Conservation (phyloP, 2,888 invertebrate genomes). For the Celastrina argiolus region DNA sequence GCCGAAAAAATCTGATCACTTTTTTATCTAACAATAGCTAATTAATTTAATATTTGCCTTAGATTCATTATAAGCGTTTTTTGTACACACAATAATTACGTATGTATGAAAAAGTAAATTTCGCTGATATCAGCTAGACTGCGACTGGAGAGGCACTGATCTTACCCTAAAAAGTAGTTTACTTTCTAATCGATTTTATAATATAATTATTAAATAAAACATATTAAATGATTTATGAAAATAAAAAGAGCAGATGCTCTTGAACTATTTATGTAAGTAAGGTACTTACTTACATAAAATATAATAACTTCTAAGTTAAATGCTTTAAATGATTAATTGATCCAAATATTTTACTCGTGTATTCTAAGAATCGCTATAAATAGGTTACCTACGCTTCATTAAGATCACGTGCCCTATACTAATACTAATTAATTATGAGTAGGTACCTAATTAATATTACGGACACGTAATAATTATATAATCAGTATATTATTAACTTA, state of each 20-base stretch:
- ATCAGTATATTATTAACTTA: background rate
- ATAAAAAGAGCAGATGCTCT: no score
- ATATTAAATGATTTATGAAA: no score
- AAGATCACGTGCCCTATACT: background rate
- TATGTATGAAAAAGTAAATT: no score
- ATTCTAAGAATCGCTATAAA: background rate
- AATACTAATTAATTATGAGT: background rate
- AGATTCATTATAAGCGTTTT: conserved; percentile 11
- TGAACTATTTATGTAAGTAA: no score
- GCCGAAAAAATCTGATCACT: no score
- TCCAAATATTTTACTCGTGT: background rate
- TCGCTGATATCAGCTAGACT: no score
- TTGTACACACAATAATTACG: conserved; percentile 10
- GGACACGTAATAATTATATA: background rate
- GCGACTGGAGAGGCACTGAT: no score
- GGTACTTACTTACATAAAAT: no score
- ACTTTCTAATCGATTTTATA: no score
- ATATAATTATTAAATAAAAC: no score
- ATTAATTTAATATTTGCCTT: background rate
- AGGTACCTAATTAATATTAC: background rate
- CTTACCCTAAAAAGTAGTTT: no score
- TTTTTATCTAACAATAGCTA: background rate
- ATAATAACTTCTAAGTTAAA: background rate
- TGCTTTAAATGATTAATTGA: background rate
- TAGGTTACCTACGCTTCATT: background rate